Percentiles rank a stretch among this genome's conserved stretches.
Evolutionary conservation across 2,797 vertebrate species (phyloP).

Genomic region (Anabas testudineus): DNA sequence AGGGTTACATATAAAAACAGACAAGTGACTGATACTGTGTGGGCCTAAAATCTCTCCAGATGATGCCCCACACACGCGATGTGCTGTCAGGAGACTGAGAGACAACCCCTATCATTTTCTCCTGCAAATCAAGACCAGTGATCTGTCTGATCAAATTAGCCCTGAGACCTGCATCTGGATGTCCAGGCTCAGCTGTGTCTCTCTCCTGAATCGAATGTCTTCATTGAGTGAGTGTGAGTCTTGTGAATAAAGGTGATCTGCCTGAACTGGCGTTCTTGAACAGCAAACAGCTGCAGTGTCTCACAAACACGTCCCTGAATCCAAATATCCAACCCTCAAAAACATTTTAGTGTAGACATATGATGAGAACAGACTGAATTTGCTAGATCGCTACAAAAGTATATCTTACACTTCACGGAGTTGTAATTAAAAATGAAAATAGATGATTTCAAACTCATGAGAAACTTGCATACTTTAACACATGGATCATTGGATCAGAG

Average conservation of each 20-base stretch:
- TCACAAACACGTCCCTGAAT: neutral
- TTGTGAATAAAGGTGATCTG: constrained; percentile 62
- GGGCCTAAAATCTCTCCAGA: constrained; percentile 42
- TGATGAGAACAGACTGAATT: neutral
- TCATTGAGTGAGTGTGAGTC: constrained; percentile 34
- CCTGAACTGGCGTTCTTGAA: constrained; percentile 61
- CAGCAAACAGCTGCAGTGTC: constrained; percentile 55
- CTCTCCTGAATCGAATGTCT: constrained; percentile 53
- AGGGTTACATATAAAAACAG: constrained; percentile 9
- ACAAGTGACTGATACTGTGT: constrained; percentile 14
- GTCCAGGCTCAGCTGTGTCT: constrained; percentile 71
- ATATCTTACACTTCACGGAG: no score
- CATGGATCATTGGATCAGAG: neutral
- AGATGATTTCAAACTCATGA: neutral
- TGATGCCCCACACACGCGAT: constrained; percentile 12
- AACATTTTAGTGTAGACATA: neutral
- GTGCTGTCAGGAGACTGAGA: constrained; percentile 39
- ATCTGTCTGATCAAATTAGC: constrained; percentile 72
- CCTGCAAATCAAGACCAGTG: constrained; percentile 57
- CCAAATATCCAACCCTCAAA: neutral
- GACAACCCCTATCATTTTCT: constrained; percentile 49
- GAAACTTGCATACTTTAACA: neutral
- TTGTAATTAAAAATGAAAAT: constrained; percentile 2
- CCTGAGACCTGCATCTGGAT: constrained; percentile 53
- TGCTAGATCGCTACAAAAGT: neutral